Evolutionary conservation across 2,113 vertebrate genomes (phyloP).

Genomic region (Mirounga angustirostris): DNA sequence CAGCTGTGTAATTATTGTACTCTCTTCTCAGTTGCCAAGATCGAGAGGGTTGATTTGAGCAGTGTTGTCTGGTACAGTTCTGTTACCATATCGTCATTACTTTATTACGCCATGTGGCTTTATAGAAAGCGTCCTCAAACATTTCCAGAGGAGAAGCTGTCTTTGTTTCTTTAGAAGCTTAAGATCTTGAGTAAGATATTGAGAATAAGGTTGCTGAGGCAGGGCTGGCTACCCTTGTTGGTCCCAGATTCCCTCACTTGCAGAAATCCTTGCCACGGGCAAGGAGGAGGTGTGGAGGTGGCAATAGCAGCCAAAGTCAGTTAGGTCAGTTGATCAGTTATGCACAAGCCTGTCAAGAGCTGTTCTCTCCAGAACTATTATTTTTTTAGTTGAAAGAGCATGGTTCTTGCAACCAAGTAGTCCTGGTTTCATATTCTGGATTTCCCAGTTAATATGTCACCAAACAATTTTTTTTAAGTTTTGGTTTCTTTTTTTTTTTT

Average conservation of each 20-base stretch:
- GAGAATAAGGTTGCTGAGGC: neutral
- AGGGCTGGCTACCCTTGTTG: neutral
- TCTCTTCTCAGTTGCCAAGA: neutral
- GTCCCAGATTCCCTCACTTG: neutral
- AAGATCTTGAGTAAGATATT: neutral
- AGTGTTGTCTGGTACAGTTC: neutral
- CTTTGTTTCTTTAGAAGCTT: neutral
- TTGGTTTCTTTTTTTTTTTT: neutral
- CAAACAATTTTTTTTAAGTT: neutral
- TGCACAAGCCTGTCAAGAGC: neutral
- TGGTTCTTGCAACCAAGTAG: neutral
- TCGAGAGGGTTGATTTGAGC: constrained; percentile 4
- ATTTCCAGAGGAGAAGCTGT: constrained; percentile 4
- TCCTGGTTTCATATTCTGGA: neutral
- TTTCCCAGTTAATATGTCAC: constrained; percentile 22
- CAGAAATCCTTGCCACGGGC: neutral
- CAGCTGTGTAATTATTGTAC: constrained; percentile 8
- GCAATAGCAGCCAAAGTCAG: neutral
- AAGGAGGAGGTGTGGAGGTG: neutral
- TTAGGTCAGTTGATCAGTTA: neutral
- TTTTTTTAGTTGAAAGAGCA: neutral
- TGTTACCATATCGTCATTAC: neutral
- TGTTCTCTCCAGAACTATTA: constrained; percentile 6
- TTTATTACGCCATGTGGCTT: neutral
- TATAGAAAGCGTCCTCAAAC: constrained; percentile 26